phyloP scores from a whole-genome alignment of 2,113 vertebrate species.

The Canis aureus region DNA sequence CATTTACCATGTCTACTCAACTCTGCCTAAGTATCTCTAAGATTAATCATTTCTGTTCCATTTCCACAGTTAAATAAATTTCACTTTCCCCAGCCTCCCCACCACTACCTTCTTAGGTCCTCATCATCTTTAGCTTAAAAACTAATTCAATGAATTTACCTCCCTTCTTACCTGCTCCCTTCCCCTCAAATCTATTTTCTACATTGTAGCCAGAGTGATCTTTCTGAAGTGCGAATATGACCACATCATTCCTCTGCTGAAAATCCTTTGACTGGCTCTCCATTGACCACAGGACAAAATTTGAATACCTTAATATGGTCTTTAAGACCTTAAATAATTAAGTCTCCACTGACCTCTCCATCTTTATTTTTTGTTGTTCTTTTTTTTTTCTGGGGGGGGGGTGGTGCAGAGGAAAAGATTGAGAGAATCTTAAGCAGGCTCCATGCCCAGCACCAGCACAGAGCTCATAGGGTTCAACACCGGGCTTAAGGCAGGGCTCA shows the following conservation, averaged over 20 bases:
- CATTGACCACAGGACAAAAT: neutral
- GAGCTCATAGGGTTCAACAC: neutral
- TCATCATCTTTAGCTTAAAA: constrained; percentile 49
- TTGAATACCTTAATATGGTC: neutral
- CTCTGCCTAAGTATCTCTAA: neutral
- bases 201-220: neutral
- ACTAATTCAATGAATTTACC: neutral
- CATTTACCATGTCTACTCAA: neutral
- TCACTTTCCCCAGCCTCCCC: neutral
- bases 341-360: neutral
- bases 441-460: neutral
- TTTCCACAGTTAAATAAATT: constrained; percentile 16
- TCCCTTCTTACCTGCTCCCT: neutral
- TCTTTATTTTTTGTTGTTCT: neutral
- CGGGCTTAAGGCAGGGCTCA: neutral
- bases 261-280: neutral
- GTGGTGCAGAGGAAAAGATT: neutral
- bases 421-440: neutral
- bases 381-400: neutral
- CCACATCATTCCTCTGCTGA: neutral
- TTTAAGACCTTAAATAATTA: neutral
- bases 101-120: neutral
- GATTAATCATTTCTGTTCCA: neutral
- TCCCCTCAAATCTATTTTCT: neutral
- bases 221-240: constrained; percentile 41